phyloP scores from a whole-genome alignment of 2,888 invertebrate genomes.

The Syrista parreyssii region DNA sequence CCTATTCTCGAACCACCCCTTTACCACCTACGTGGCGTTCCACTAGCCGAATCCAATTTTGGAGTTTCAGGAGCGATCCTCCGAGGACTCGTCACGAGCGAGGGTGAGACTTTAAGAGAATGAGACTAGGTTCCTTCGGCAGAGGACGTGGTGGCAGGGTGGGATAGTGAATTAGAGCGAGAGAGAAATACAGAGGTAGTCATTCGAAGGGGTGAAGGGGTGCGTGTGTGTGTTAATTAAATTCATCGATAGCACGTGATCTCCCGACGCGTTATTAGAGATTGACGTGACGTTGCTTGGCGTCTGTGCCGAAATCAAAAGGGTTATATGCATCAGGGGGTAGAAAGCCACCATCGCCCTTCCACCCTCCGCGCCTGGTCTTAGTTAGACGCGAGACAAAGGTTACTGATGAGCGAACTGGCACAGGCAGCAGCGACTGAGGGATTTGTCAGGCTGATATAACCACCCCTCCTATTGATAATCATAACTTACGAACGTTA shows the following conservation, averaged over 20 bases:
- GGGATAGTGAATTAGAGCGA: neutral
- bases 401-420: slow-evolving; percentile 17
- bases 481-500: neutral
- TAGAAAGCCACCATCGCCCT: neutral
- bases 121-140: neutral
- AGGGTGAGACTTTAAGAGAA: neutral
- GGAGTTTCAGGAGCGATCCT: neutral
- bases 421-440: slow-evolving; percentile 5
- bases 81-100: neutral
- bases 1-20: neutral
- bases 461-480: neutral
- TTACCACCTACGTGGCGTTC: neutral
- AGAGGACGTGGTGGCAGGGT: neutral
- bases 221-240: slow-evolving; percentile 17
- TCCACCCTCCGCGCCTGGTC: neutral
- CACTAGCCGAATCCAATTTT: neutral
- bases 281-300: slow-evolving; percentile 19
- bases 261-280: slow-evolving; percentile 22
- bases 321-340: neutral
- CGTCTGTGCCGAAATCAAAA: neutral
- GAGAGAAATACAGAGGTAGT: neutral
- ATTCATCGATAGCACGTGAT: slow-evolving; percentile 25
- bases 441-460: slow-evolving; percentile 14
- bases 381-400: slow-evolving; percentile 18
- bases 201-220: neutral